These are phyloP conservation scores for Scrobipalpa costella DNA, from an alignment of 2,888 invertebrate species.

Conservation along the genomic window DNA sequence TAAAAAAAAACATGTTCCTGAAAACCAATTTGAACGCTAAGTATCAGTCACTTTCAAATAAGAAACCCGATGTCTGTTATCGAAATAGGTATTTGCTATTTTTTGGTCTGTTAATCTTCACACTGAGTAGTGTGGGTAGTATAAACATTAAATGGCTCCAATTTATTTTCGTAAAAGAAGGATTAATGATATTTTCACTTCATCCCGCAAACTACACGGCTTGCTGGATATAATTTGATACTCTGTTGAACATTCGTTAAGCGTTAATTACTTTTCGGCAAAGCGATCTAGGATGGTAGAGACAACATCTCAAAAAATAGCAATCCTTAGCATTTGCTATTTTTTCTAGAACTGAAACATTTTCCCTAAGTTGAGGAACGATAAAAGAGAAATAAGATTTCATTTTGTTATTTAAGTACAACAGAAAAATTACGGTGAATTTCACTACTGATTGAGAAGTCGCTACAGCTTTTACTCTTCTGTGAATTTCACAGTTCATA, in stretches of 20 bases:
- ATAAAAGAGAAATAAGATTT: too few relatives aligned
- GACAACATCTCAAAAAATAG: background rate
- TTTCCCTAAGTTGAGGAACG: too few relatives aligned
- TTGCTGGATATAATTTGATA: slow-evolving; percentile 15
- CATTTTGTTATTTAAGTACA: too few relatives aligned
- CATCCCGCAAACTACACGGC: background rate
- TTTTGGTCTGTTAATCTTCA: background rate
- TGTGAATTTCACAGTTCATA: too few relatives aligned
- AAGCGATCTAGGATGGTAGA: slow-evolving; percentile 2
- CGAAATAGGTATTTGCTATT: background rate
- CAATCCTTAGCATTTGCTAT: too few relatives aligned
- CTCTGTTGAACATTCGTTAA: slow-evolving; percentile 14
- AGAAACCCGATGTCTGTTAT: background rate
- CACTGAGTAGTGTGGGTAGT: background rate
- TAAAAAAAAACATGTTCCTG: too few relatives aligned
- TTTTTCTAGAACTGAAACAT: too few relatives aligned
- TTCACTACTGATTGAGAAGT: too few relatives aligned
- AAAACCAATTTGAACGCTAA: background rate
- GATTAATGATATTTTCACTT: background rate
- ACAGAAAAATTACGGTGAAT: too few relatives aligned
- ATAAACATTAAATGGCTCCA: background rate
- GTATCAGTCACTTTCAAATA: background rate
- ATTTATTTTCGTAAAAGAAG: background rate
- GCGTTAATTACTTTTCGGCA: slow-evolving; percentile 19
- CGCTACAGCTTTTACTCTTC: too few relatives aligned